Evolutionary conservation across 2,113 vertebrate genomes (phyloP), one percentile per base, ranked within the genome.

Genomic region (Rhinichthys klamathensis): DNA sequence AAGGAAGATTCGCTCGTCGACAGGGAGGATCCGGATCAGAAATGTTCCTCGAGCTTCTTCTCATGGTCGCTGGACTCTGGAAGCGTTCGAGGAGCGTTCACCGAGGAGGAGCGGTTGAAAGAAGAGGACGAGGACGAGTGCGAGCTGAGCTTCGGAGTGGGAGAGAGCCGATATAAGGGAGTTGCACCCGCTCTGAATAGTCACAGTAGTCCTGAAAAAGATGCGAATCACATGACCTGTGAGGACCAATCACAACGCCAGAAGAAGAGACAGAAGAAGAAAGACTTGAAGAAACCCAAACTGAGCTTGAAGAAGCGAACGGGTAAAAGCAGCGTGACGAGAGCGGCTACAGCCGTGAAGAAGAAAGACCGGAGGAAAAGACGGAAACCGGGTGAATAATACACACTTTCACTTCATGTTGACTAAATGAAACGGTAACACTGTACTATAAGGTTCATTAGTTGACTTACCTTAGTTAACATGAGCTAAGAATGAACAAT

Each of bases 241-340:
- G 54, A 51, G 79, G 83, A 76, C 58, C 58, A 83, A 38, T 80
- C 84, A 86, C 84, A 80, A 88, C 56, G 32, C 58, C 97, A 96
- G 90, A 97, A 96, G 92, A 98, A 96, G 80, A 95, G 95, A 90
- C 98, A 97, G 93, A 98, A 97, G 96, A 97, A 95, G 93, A 96
- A 94, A 87, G 88, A 94, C 82, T 92, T 90, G 92, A 94, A 93
- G 91, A 67, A 67, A 27, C 93, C 94, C 92, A 95, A 94, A 54
- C 87, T 91, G 38, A 96, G 95, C 85, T 88, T 93, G 89, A 91
- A 94, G 91, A 94, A 94, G 88, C 90, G 96, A 90, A 93, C 93
- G 88, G 94, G 92, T 3, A 96, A 96, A 90, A 93, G 93, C 91
- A 94, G 95, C 80, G 89, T 95, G 54, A 93, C 92, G 83, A 96